Evolutionary conservation across 1,140 invertebrate species (phyloP).

Genomic region (Ips nitidus): DNA sequence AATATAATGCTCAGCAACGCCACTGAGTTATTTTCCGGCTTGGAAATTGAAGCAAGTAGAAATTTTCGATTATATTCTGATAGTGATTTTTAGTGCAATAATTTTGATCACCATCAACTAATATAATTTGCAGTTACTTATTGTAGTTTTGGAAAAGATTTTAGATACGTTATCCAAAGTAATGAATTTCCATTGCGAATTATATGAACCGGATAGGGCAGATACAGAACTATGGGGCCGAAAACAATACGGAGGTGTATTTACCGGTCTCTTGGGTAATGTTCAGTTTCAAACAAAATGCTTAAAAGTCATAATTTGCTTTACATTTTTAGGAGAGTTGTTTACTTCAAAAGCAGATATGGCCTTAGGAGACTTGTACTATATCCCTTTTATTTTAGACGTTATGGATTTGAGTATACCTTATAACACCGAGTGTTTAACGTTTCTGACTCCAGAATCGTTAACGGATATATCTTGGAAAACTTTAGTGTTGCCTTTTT

Average conservation of each 20-base stretch:
- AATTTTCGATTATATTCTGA: no score
- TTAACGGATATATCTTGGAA: conserved; percentile 79
- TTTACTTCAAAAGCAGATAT: conserved; percentile 67
- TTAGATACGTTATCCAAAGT: conserved; percentile 64
- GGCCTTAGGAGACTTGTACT: conserved; percentile 75
- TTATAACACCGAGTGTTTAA: conserved; percentile 78
- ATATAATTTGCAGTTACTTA: no score
- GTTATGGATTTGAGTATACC: conserved; percentile 75
- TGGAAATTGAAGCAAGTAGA: conserved; percentile 63
- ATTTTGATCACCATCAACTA: neutral
- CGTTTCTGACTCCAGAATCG: conserved; percentile 79
- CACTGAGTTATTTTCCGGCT: conserved; percentile 51
- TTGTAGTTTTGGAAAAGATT: conserved; percentile 56
- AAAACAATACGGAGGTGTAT: conserved; percentile 60
- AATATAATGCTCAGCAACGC: neutral
- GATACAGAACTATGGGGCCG: conserved; percentile 66
- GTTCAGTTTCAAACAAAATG: neutral
- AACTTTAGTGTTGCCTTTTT: conserved; percentile 77
- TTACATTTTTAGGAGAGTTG: conserved; percentile 60
- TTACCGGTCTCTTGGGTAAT: conserved; percentile 62
- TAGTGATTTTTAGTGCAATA: neutral
- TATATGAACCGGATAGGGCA: conserved; percentile 64
- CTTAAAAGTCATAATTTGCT: neutral
- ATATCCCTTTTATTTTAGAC: conserved; percentile 66
- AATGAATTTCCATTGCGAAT: conserved; percentile 67